phyloP scores from a whole-genome alignment of 2,797 vertebrate species.

The Neosilurus mollespiculum region DNA sequence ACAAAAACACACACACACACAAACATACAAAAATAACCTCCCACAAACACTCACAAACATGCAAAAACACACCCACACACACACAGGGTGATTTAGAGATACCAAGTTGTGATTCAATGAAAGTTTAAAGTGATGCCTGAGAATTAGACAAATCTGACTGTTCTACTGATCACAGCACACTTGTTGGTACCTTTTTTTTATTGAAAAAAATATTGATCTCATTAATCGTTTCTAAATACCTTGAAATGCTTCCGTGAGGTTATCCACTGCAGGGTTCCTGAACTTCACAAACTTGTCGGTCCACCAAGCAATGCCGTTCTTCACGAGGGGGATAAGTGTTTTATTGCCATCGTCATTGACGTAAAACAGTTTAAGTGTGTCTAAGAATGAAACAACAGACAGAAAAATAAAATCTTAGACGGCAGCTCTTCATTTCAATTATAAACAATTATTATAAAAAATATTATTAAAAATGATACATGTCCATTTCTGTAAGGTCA shows the following conservation, averaged over 20 bases:
- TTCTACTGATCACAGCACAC: neutral
- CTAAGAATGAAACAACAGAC: conserved; percentile 65
- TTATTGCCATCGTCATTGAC: conserved; percentile 72
- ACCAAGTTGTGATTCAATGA: neutral
- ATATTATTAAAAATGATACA: neutral
- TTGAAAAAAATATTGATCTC: neutral
- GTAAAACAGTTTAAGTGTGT: conserved; percentile 84
- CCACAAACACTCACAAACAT: neutral
- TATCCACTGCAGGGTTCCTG: conserved; percentile 86
- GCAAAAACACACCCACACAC: neutral
- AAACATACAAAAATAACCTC: neutral
- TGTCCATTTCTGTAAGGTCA: neutral
- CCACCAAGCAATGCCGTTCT: conserved; percentile 97
- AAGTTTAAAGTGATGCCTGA: neutral
- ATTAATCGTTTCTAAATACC: conserved; percentile 69
- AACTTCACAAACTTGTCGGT: conserved; percentile 98
- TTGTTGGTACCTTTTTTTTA: no score
- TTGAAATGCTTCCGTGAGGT: conserved; percentile 80
- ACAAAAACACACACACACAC: neutral
- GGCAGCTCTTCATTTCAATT: neutral
- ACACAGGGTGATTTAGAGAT: neutral
- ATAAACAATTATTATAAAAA: neutral
- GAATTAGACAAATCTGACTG: neutral
- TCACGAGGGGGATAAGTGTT: conserved; percentile 75
- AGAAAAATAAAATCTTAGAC: neutral